Evolutionary conservation across 2,113 vertebrate genomes (phyloP), one percentile per base, ranked within the genome.

Genomic region (Drymodes brunneopygia): DNA sequence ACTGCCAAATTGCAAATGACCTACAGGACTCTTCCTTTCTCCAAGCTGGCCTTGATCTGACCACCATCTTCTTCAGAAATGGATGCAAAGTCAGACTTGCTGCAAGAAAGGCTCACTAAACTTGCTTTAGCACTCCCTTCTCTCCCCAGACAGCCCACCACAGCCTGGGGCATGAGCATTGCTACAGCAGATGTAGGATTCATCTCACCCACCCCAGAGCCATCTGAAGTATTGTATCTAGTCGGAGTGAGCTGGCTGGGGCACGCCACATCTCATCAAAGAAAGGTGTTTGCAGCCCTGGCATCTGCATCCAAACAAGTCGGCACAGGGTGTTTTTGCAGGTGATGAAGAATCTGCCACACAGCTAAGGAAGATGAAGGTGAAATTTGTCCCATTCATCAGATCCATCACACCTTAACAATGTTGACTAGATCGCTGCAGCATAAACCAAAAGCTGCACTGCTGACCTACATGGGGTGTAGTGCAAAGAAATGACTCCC

Each of bases 141-240:
- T 31, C 11, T 33, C 16, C 16, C 16, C 15, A 5, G 18, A 54
- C 8, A 82, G 31, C 54, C 23, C 29, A 50, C 7, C 15, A 35
- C 13, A 91, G 31, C 57, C 33, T 45, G 7, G 20, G 38, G 16
- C 35, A 84, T 1, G 3, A 81, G 23, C 36, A 44, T 8, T 53
- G 69, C 60, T 90, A 50, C 3, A 71, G 48, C 36, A 93, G 29
- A 57, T 64, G 27, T 44, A 58, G 44, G 29, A 86, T 51, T 71
- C 38, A 72, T 33, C 66, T 47, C 71, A 71, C 22, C 11, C 40
- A 27, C 48, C 53, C 38, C 28, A 31, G 4, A 57, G 31, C 22
- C 53, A 91, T 3, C 28, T 44, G 10, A 77, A 77, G 2, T 4
- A 24, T 2, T 0, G 0, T 15, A 58, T 4, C 5, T 9, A 48